Conservation (phyloP, 2,888 invertebrate genomes). For the Zaprionus obscuricornis region DNA sequence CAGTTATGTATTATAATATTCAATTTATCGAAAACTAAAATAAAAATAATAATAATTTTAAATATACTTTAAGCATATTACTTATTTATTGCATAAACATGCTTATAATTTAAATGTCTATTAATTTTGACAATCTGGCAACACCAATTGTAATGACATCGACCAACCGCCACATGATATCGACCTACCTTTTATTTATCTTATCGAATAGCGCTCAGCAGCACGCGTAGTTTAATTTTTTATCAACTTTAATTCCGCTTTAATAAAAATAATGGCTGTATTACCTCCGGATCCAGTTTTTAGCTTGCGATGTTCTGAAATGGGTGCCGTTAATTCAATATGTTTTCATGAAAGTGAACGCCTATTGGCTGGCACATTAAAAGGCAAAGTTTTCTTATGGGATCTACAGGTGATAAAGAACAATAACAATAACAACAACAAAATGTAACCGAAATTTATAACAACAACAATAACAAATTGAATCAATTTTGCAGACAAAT, state of each 20-base stretch:
- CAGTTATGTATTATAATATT: too few species aligned
- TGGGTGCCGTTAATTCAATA: constrained; percentile 89
- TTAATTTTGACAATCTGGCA: too few species aligned
- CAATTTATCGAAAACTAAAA: background rate
- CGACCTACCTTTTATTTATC: constrained; percentile 30
- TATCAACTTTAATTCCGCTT: constrained; percentile 15
- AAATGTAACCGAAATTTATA: too few species aligned
- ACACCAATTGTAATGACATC: constrained; percentile 4
- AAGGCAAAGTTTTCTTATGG: constrained; percentile 90
- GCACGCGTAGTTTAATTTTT: constrained; percentile 30
- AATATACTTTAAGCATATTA: too few species aligned
- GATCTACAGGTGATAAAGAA: constrained; percentile 88
- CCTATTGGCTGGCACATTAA: constrained; percentile 89
- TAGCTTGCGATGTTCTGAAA: constrained; percentile 88
- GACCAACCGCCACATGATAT: constrained; percentile 4
- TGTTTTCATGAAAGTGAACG: constrained; percentile 88
- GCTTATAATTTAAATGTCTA: too few species aligned
- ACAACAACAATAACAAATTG: background rate
- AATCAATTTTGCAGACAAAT: constrained; percentile 85
- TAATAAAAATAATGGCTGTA: constrained; percentile 86
- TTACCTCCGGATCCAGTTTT: constrained; percentile 90
- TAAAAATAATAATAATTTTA: too few species aligned
- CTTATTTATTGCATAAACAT: too few species aligned
- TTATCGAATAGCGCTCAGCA: constrained; percentile 30
- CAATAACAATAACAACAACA: constrained; percentile 1